Evolutionary conservation across 2,797 vertebrate genomes (phyloP).

Genomic region (Melanotaenia parkinsoni): DNA sequence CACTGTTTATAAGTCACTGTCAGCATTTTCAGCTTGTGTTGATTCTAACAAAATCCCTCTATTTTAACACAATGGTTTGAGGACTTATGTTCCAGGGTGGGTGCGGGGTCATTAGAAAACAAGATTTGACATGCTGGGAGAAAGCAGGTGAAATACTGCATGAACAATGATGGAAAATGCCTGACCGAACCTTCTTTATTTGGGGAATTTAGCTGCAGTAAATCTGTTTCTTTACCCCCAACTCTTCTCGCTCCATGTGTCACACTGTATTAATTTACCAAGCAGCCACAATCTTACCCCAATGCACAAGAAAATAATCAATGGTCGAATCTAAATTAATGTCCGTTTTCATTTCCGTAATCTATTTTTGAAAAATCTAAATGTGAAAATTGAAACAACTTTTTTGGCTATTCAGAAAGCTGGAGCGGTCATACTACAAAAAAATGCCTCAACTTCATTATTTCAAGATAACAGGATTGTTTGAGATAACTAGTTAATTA

Average conservation of each 20-base stretch:
- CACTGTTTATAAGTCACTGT: slow-evolving; percentile 32
- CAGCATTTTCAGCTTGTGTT: slow-evolving; percentile 41
- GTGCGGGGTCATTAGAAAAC: slow-evolving; percentile 23
- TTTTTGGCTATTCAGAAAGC: neutral
- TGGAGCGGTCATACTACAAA: neutral
- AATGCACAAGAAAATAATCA: neutral
- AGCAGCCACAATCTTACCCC: neutral
- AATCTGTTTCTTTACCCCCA: neutral
- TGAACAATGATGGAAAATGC: slow-evolving; percentile 2
- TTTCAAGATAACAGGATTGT: neutral
- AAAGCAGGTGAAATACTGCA: slow-evolving; percentile 25
- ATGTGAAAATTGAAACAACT: too few species aligned
- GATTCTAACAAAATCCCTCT: slow-evolving; percentile 36
- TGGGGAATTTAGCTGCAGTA: slow-evolving; percentile 7
- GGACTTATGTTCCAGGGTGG: neutral
- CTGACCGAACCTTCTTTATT: neutral
- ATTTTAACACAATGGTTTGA: slow-evolving; percentile 22
- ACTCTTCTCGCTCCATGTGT: neutral
- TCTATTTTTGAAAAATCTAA: neutral
- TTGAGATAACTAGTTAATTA: neutral
- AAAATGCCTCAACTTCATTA: neutral
- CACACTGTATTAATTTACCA: slow-evolving; percentile 6
- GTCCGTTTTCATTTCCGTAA: neutral
- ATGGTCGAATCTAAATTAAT: neutral
- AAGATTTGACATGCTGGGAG: slow-evolving; percentile 42